A percentile compares a stretch with the other conserved stretches of the same genome.
Conservation (phyloP, 2,113 vertebrate species). For the Cryptotis parvus region DNA sequence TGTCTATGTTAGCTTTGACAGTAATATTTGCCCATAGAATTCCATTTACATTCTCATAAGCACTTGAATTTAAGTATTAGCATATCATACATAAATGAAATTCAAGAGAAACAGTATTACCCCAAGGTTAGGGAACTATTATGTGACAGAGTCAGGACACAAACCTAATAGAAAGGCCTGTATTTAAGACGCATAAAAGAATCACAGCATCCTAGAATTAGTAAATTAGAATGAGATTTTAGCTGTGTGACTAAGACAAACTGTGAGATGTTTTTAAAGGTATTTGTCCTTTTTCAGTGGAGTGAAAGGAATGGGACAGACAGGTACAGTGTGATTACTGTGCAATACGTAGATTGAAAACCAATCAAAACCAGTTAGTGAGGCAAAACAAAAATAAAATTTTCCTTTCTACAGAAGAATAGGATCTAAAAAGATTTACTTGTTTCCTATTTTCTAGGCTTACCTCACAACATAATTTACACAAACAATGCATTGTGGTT, state of each 20-base stretch:
- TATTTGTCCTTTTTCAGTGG: too few species aligned
- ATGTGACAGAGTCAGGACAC: slow-evolving; percentile 13
- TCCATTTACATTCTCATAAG: slow-evolving; percentile 39
- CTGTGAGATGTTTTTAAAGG: neutral
- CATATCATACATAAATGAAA: neutral
- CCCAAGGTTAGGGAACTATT: neutral
- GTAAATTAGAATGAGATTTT: neutral
- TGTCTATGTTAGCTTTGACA: neutral
- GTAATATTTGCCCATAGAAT: neutral
- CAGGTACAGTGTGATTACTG: slow-evolving; percentile 8
- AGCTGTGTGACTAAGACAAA: slow-evolving; percentile 12
- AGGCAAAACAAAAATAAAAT: slow-evolving; percentile 48
- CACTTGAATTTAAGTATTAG: neutral
- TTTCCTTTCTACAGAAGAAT: slow-evolving; percentile 4
- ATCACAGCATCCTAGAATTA: neutral
- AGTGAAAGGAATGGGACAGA: neutral
- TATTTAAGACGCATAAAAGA: slow-evolving; percentile 39
- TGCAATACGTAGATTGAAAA: slow-evolving; percentile 7
- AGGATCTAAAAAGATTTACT: slow-evolving; percentile 7
- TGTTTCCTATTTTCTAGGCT: slow-evolving; percentile 58
- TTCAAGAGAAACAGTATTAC: slow-evolving; percentile 15
- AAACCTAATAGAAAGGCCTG: slow-evolving; percentile 8
- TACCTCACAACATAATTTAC: slow-evolving; percentile 99
- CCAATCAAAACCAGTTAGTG: neutral
- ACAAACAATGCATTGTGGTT: slow-evolving; percentile 98